Conservation (phyloP, 2,113 vertebrate species). For the Oncorhynchus kisutch region DNA sequence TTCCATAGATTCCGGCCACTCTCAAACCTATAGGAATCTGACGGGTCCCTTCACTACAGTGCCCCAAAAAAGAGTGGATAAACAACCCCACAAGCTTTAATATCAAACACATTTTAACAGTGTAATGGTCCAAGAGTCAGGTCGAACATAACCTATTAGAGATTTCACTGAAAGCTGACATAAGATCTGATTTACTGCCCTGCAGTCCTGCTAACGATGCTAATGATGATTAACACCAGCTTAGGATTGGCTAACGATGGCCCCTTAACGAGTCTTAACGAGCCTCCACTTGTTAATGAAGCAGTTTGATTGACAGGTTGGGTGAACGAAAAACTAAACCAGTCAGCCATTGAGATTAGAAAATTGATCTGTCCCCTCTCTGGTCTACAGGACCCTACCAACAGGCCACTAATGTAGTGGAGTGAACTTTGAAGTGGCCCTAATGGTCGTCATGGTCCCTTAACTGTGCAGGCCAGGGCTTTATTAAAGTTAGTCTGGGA, state of each 20-base stretch:
- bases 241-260: constrained; percentile 51
- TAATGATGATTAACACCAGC: constrained; percentile 23
- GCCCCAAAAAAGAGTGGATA: constrained; percentile 35
- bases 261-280: constrained; percentile 53
- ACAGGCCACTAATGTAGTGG: constrained; percentile 47
- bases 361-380: constrained; percentile 63
- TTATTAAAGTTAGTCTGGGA: constrained; percentile 48
- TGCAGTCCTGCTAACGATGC: constrained; percentile 35
- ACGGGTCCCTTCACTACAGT: constrained; percentile 32
- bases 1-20: constrained; percentile 26
- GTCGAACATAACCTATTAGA: constrained; percentile 84
- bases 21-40: constrained; percentile 4
- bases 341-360: constrained; percentile 33
- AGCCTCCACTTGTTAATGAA: constrained; percentile 65
- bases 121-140: constrained; percentile 38
- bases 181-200: constrained; percentile 63
- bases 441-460: constrained; percentile 72
- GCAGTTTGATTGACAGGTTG: constrained; percentile 56
- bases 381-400: constrained; percentile 48
- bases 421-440: constrained; percentile 72
- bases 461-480: constrained; percentile 47
- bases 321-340: constrained; percentile 55
- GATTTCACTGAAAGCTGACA: constrained; percentile 79
- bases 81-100: constrained; percentile 31
- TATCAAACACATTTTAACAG: constrained; percentile 56